A percentile compares a stretch with the other conserved stretches of the same genome.
Conservation (phyloP, 2,113 vertebrate species). For the Myiagra hebetior region DNA sequence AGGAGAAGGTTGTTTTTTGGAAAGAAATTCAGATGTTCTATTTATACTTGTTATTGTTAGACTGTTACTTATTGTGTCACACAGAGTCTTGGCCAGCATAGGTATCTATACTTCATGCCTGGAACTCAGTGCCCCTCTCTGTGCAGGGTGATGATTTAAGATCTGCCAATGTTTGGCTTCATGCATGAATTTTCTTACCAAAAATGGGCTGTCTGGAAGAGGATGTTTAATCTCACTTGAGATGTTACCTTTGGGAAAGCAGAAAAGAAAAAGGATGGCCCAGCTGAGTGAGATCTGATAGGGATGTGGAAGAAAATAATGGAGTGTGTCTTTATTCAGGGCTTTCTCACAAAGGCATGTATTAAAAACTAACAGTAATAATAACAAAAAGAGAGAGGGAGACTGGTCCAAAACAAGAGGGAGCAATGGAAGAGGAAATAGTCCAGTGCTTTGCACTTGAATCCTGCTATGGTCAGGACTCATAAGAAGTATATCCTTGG, state of each 20-base stretch:
- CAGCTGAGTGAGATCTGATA: neutral
- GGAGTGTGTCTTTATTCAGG: neutral
- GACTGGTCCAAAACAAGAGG: neutral
- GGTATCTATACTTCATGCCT: neutral
- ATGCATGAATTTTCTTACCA: neutral
- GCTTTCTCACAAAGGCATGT: neutral
- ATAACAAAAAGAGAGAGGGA: neutral
- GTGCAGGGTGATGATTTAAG: neutral
- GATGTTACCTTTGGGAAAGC: neutral
- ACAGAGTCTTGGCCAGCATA: neutral
- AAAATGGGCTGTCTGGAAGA: neutral
- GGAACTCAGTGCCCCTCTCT: neutral
- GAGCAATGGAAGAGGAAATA: neutral
- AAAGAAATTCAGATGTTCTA: neutral
- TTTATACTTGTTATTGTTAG: neutral
- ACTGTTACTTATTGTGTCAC: neutral
- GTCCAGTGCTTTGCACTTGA: neutral
- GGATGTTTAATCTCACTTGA: neutral
- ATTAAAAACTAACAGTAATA: neutral
- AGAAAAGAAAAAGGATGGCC: neutral
- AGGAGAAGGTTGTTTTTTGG: neutral
- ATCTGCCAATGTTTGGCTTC: neutral
- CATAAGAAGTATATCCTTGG: neutral
- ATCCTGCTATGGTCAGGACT: neutral
- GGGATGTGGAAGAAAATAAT: neutral